Evolutionary conservation across 2,888 invertebrate genomes (phyloP), one percentile per base, ranked within the genome.

Genomic region (Thereva nobilitata): DNA sequence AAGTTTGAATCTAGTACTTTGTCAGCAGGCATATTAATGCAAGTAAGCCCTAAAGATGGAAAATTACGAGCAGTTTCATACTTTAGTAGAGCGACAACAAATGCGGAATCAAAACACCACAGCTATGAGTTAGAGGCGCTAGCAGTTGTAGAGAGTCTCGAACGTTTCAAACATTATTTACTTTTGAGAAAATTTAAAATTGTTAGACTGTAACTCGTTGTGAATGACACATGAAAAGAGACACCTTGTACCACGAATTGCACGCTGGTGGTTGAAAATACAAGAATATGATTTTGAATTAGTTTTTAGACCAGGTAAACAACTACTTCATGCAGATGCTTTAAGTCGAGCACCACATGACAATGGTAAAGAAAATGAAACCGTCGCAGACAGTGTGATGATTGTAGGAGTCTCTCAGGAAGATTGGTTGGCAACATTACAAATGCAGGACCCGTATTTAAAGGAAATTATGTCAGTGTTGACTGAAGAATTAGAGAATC

Each of bases 1-100:
- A n/a, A n/a, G n/a, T n/a, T n/a, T n/a, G n/a, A n/a, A n/a, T n/a
- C n/a, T n/a, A n/a, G n/a, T n/a, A n/a, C n/a, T n/a, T n/a, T n/a
- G n/a, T n/a, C n/a, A n/a, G 50, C 57, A 2, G 66, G 50, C n/a
- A 66, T 66, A 5, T 12, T 66, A 1, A 34, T 66, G 42, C 66
- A 66, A n/a, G n/a, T n/a, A 45, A 45, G 38, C 2, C 38, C 12
- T 8, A 10, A 3, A 8, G 52, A 53, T n/a, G 50, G 50, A 5
- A 8, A 5, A 4, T 4, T 40, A 3, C 6, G 41, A 8, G n/a
- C n/a, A n/a, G n/a, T n/a, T n/a, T n/a, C n/a, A 10, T 10, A 45
- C 10, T 45, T 45, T 45, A n/a, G 10, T 45, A 10, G 45, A 45
- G 10, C 45, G 4, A 4, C 4, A 45, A 45, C 45, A n/a, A 45